These are phyloP conservation scores for Sakesphorus luctuosus DNA, from an alignment of 2,113 vertebrate species.

Conservation along the genomic window DNA sequence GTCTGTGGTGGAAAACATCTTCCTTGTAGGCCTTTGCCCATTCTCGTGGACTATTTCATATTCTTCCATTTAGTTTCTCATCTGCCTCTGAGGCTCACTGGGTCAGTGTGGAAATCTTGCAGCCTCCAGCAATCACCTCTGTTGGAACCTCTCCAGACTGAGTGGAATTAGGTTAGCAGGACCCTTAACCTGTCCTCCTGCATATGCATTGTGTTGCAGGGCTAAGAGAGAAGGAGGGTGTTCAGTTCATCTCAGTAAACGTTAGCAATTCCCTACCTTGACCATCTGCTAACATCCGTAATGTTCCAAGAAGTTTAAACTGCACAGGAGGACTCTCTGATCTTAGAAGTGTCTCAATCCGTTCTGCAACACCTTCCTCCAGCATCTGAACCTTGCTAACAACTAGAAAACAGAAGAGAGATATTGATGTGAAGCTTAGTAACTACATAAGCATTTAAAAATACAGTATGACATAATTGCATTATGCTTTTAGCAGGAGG, in stretches of 20 bases:
- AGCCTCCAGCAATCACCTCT: neutral
- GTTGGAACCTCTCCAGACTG: neutral
- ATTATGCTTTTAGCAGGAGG: neutral
- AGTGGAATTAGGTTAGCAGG: neutral
- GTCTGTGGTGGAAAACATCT: neutral
- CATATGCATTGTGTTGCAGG: neutral
- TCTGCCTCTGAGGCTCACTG: neutral
- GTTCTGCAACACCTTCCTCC: conserved; percentile 79
- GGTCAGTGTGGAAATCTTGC: neutral
- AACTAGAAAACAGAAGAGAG: conserved; percentile 1
- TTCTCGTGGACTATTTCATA: neutral
- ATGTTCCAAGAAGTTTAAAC: conserved; percentile 85
- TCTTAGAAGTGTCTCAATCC: conserved; percentile 81
- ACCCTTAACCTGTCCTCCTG: neutral
- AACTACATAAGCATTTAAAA: neutral
- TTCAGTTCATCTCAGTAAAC: neutral
- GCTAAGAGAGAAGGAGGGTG: rapidly evolving
- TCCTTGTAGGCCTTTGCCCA: neutral
- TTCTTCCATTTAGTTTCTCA: neutral
- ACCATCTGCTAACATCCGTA: conserved; percentile 87
- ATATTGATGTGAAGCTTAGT: neutral
- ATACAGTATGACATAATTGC: rapidly evolving
- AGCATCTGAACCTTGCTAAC: conserved; percentile 85
- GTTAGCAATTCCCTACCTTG: conserved; percentile 74
- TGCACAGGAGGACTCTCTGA: conserved; percentile 87